Conservation (phyloP, 2,113 vertebrate genomes). For the Crotalus viridis region DNA sequence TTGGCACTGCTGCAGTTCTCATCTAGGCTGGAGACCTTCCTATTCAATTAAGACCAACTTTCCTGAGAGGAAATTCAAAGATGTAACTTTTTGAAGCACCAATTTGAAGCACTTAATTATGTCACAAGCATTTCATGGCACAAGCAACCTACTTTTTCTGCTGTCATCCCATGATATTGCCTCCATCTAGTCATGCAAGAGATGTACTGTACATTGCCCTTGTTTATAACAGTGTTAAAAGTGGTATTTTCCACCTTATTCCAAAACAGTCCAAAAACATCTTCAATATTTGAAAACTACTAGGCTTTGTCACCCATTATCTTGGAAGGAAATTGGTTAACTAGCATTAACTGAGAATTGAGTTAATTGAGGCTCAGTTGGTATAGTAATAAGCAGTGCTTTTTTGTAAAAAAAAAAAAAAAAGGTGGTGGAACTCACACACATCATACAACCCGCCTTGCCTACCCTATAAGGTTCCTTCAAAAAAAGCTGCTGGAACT, state of each 20-base stretch:
- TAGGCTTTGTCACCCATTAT: neutral
- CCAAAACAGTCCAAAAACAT: too few species aligned
- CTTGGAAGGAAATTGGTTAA: neutral
- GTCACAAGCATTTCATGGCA: neutral
- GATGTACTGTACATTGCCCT: too few species aligned
- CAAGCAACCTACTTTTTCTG: neutral
- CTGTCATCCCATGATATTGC: neutral
- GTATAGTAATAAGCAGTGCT: neutral
- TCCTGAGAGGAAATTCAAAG: neutral
- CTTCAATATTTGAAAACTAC: neutral
- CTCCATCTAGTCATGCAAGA: too few species aligned
- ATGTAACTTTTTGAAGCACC: neutral
- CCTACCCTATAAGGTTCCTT: too few species aligned
- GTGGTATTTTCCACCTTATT: too few species aligned
- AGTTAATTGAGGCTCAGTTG: neutral
- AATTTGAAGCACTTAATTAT: neutral
- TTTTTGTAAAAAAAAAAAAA: too few species aligned
- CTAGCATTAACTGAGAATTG: neutral
- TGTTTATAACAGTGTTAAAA: too few species aligned
- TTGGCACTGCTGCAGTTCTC: neutral
- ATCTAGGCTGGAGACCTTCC: neutral
- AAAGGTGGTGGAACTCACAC: too few species aligned
- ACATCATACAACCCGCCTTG: too few species aligned
- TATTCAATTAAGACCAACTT: neutral
- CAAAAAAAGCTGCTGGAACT: too few species aligned